These are phyloP conservation scores for Picathartes gymnocephalus DNA, from an alignment of 2,113 vertebrate genomes.

Conservation along the genomic window DNA sequence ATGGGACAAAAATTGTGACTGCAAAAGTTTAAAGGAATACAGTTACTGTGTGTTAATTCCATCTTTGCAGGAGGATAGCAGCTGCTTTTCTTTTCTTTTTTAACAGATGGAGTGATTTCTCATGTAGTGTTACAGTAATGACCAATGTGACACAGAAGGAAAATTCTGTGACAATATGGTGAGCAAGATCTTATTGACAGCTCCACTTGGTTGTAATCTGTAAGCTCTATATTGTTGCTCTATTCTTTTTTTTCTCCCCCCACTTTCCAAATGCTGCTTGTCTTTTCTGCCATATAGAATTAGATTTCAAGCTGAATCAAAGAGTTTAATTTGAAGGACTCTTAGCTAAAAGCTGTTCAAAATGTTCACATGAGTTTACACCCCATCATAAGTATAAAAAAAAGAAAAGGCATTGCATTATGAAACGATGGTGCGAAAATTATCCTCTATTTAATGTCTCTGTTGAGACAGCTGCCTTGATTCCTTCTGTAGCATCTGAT, in stretches of 20 bases:
- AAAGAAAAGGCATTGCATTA: not conserved
- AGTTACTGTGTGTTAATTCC: conserved; percentile 71
- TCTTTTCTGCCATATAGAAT: conserved; percentile 40
- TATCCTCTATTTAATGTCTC: not conserved
- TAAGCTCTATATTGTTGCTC: conserved; percentile 25
- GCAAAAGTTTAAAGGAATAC: conserved; percentile 68
- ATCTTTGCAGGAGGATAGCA: conserved; percentile 71
- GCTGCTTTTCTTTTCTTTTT: conserved; percentile 73
- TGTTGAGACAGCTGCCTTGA: not conserved
- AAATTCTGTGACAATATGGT: conserved; percentile 72
- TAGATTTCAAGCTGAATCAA: conserved; percentile 27
- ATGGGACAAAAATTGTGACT: conserved; percentile 63
- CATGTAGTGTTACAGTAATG: conserved; percentile 73
- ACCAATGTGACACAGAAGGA: conserved; percentile 75
- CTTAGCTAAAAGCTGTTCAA: conserved; percentile 35
- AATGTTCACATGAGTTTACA: conserved; percentile 1
- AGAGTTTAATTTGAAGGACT: conserved; percentile 23
- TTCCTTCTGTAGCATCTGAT: not conserved
- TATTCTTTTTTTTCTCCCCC: conserved; percentile 7
- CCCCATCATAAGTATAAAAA: not conserved
- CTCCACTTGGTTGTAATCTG: conserved; percentile 56
- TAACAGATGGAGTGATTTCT: conserved; percentile 81
- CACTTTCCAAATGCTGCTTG: conserved; percentile 60
- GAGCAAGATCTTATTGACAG: conserved; percentile 75
- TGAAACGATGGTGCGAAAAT: not conserved